Conservation (phyloP, 2,797 vertebrate genomes). For the Spatula clypeata region DNA sequence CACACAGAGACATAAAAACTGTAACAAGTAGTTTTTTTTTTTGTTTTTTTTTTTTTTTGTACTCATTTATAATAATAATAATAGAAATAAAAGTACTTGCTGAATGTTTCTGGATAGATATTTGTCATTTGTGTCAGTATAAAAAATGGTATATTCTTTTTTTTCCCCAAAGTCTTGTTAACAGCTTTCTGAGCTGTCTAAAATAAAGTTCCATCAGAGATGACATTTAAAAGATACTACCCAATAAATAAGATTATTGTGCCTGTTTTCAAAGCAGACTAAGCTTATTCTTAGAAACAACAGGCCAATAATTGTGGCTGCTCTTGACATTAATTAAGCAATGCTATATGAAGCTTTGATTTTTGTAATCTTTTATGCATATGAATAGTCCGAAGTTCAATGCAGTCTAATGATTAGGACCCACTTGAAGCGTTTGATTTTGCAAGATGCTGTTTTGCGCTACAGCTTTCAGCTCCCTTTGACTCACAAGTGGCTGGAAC, state of each 20-base stretch:
- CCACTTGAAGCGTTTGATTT: not conserved
- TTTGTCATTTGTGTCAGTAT: not conserved
- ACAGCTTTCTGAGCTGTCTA: not conserved
- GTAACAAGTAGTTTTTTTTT: not conserved
- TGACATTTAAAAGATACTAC: not conserved
- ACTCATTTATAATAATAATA: not conserved
- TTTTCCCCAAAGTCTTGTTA: not conserved
- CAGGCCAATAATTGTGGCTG: not conserved
- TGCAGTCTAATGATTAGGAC: conserved; percentile 35
- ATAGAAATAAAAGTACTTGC: not conserved
- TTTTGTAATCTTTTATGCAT: conserved; percentile 41
- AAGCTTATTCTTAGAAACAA: not conserved
- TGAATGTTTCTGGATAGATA: not conserved
- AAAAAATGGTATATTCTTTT: not conserved
- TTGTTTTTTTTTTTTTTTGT: no score
- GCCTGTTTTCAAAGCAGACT: not conserved
- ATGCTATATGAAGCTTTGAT: not conserved
- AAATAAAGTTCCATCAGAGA: not conserved
- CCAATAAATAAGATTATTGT: not conserved
- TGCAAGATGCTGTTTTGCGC: not conserved
- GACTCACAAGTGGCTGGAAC: not conserved
- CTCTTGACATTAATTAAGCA: conserved; percentile 15
- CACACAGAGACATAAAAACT: not conserved
- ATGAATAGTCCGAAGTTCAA: conserved; percentile 51
- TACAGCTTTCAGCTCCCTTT: not conserved